Evolutionary conservation across 2,113 vertebrate genomes (phyloP).

Genomic region (Atlantisia rogersi): DNA sequence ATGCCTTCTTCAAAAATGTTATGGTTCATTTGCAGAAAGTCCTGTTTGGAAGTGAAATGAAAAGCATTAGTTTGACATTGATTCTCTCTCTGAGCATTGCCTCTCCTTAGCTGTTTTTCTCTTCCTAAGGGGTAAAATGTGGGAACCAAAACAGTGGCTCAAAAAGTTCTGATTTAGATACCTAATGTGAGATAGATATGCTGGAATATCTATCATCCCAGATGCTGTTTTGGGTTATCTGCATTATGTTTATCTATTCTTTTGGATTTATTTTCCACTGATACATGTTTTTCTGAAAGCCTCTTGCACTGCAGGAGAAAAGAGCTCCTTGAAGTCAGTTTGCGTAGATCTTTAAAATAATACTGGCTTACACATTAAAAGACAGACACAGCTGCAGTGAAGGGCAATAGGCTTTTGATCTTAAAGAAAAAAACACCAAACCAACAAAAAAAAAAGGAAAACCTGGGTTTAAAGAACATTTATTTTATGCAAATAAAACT

Average conservation of each 20-base stretch:
- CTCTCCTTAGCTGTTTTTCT: background rate
- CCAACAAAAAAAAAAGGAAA: background rate
- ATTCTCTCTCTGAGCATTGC: background rate
- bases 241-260: background rate
- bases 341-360: constrained; percentile 3
- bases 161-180: background rate
- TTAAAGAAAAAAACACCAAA: background rate
- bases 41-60: background rate
- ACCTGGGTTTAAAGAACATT: background rate
- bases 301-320: background rate
- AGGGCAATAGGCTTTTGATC: background rate
- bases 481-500: constrained; percentile 24
- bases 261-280: background rate
- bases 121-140: background rate
- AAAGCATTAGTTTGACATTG: background rate
- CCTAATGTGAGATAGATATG: background rate
- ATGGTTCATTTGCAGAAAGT: background rate
- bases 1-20: background rate
- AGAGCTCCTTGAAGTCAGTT: background rate
- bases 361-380: background rate
- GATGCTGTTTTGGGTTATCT: background rate
- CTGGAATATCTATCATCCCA: background rate
- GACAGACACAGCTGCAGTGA: constrained; percentile 14
- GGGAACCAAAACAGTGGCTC: background rate
- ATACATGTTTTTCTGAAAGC: background rate